Evolutionary conservation across 1,140 invertebrate genomes (phyloP), one percentile per base, ranked within the genome.

Genomic region (Magallana gigas): DNA sequence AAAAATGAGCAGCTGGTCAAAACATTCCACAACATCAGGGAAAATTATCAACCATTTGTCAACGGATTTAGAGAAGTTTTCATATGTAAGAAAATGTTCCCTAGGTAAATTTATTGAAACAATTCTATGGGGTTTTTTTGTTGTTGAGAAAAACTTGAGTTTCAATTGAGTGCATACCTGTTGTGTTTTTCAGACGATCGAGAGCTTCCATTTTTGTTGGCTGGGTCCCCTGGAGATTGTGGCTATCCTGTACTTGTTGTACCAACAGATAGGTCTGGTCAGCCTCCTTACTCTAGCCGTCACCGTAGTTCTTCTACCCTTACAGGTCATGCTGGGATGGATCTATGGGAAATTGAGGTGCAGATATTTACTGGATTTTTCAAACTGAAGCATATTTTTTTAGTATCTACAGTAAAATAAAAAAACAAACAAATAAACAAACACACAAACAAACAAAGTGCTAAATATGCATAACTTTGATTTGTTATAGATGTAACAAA

Each of bases 21-120:
- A 98, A 56, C 96, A 96, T 48, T 95, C 97, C 91, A 97, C 97
- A 9, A 97, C 97, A 8, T 96, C 96, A 82, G 98, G 98, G n/a
- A 97, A 98, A 95, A 96, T 98, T 92, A 96, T 98, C 5, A 99
- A 98, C 94, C 95, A 98, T 16, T 95, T 99, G 76, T 98, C 97
- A 9, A 98, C 98, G 93, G 98, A 98, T 91, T 94, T 95, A 1
- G 94, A 92, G 68, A 89, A 95, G 85, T 95, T 95, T 90, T 94
- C 95, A 89, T 88, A 89, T 48, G 93, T 94, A 86, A 89, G 89
- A 87, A 76, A 14, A 16, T 83, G 6, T 56, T 16, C 16, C 12
- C 23, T 81, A 59, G 4, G 48, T 76, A 9, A 48, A 48, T 48
- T 48, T 1, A 48, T 48, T 48, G 36, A 23, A 23, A 48, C 36